These are phyloP conservation scores for Lepidothrix coronata DNA, from an alignment of 2,113 vertebrate genomes.

Conservation along the genomic window DNA sequence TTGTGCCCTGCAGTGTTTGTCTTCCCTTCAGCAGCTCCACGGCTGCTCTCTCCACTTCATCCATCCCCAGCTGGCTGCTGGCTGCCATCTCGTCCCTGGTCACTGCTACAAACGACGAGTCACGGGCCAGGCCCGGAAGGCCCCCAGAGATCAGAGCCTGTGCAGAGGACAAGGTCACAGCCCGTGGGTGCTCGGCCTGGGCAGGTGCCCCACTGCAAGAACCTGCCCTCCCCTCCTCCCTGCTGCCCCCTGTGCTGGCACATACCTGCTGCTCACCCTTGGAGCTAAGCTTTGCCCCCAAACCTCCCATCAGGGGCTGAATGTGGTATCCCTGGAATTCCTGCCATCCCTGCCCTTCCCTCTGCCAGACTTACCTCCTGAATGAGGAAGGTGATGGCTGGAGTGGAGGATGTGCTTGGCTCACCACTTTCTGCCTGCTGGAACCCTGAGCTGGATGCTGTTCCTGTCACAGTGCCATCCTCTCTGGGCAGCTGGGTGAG, in stretches of 20 bases:
- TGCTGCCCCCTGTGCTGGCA: neutral
- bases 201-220: neutral
- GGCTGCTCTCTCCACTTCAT: conserved; percentile 77
- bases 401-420: neutral
- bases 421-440: neutral
- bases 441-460: neutral
- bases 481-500: neutral
- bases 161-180: neutral
- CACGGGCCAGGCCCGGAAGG: conserved; percentile 71
- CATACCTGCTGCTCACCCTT: neutral
- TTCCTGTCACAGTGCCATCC: neutral
- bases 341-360: neutral
- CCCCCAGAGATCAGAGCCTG: conserved; percentile 82
- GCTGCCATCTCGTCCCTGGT: conserved; percentile 80
- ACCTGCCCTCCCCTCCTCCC: neutral
- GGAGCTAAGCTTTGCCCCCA: neutral
- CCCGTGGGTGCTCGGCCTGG: neutral
- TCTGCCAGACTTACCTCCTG: conserved; percentile 76
- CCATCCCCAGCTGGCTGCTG: conserved; percentile 74
- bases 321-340: neutral
- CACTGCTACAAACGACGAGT: conserved; percentile 73
- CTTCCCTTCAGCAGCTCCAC: conserved; percentile 72
- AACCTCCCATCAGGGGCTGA: neutral
- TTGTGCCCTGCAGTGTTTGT: neutral
- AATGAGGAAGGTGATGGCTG: conserved; percentile 79